Base-by-base conservation (phyloP, 2,888 invertebrate genomes). In the Empis livida region DNA sequence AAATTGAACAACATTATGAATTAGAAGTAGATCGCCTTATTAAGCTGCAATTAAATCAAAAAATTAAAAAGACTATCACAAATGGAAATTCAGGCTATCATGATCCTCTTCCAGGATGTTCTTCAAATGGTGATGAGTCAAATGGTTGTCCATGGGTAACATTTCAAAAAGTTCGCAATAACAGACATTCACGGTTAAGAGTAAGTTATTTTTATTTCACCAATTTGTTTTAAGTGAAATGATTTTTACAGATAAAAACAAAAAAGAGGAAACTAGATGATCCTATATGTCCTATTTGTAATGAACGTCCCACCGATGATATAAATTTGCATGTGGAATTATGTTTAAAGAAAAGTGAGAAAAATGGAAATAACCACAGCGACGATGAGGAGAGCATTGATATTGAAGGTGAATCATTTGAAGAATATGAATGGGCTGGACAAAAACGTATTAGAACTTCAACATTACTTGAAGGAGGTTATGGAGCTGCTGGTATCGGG, bases 341-440 rank as follows among this genome's bases (percentile, higher is more conserved):
- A 47, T 86, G 86, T 61, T 68, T 87, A 45, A 63, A 67, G 56
- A 67, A 70, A 70, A 68, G 71, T 63, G 68, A 68, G 53, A 54
- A 57, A n/a, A 56, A 53, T 49, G 54, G 53, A 1, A 49, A 51
- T 20, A 53, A 49, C 13, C 55, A 56, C 20, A 43, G 48, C 50
- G 81, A 81, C 53, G 64, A 62, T 16, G 76, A 77, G 45, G 80
- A 81, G 48, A 83, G 53, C 42, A 88, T 89, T 48, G 90, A 89
- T 67, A 86, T 86, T 1, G 86, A 85, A 71, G 68, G 70, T 16
- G 76, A 74, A 50, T 74, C 70, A 43, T 82, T 75, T 61, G 85
- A 91, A 55, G 91, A 91, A 62, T 94, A 93, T 67, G 85, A 87
- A 61, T 93, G 93, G 93, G 89, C 91, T 27, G 91, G 91, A 1